These are phyloP conservation scores for Apamea crenata DNA, from an alignment of 2,888 invertebrate species.

Conservation along the genomic window DNA sequence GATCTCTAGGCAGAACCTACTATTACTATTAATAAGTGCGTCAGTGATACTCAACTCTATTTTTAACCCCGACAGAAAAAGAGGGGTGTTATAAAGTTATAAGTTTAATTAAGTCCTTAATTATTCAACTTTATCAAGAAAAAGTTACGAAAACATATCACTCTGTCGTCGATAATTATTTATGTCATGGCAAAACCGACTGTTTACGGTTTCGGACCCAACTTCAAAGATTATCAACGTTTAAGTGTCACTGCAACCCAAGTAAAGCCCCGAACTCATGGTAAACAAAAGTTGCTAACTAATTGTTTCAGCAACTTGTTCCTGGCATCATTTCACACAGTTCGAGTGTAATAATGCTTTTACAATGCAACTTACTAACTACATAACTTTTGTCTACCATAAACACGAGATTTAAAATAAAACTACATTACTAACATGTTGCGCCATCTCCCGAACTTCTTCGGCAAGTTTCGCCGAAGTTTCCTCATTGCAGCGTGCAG, in stretches of 20 bases:
- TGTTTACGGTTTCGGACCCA: neutral
- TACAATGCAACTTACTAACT: too few relatives aligned
- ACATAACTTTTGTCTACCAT: neutral
- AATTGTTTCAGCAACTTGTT: neutral
- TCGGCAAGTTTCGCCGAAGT: constrained; percentile 92
- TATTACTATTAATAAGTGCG: neutral
- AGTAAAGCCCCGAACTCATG: neutral
- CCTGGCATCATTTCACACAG: neutral
- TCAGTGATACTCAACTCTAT: constrained; percentile 13
- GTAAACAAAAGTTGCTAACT: constrained; percentile 9
- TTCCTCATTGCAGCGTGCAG: constrained; percentile 97
- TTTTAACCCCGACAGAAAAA: neutral
- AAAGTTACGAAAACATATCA: neutral
- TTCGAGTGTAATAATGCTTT: neutral
- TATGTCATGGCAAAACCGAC: neutral
- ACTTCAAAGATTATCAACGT: neutral
- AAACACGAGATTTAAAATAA: neutral
- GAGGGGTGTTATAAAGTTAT: neutral
- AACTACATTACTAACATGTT: constrained; percentile 79
- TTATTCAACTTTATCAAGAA: neutral
- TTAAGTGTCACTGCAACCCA: neutral
- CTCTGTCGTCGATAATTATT: neutral
- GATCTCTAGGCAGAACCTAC: neutral
- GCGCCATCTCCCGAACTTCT: constrained; percentile 86
- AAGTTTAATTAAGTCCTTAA: neutral